phyloP scores from a whole-genome alignment of 2,888 invertebrate species.

The Pherbina coryleti region DNA sequence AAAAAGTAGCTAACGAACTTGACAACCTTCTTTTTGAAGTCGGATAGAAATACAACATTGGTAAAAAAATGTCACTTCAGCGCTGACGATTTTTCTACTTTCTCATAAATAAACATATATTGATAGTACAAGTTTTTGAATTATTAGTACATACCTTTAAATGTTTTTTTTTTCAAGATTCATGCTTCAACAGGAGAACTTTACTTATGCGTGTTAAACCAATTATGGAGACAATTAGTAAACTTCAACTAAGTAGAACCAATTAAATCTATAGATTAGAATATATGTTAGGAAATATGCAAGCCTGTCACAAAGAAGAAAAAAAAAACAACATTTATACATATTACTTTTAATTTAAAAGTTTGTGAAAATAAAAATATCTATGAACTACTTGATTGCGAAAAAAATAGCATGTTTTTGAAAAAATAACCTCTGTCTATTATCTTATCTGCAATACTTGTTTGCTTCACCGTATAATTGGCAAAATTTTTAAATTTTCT shows the following conservation, averaged over 20 bases:
- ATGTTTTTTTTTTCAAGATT: background rate
- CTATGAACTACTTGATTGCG: background rate
- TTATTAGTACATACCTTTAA: background rate
- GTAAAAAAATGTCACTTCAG: too few species aligned
- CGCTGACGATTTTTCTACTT: too few species aligned
- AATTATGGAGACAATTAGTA: slow-evolving; percentile 67
- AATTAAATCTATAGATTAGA: slow-evolving; percentile 56
- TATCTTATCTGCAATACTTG: background rate
- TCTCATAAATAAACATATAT: too few species aligned
- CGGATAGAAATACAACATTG: too few species aligned
- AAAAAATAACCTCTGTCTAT: background rate
- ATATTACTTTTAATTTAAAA: too few species aligned
- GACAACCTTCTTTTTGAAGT: too few species aligned
- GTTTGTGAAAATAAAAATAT: too few species aligned
- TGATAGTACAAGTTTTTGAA: too few species aligned
- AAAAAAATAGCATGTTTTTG: slow-evolving; percentile 6
- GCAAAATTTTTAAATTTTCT: background rate
- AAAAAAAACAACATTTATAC: too few species aligned
- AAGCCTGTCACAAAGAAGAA: background rate
- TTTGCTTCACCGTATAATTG: background rate
- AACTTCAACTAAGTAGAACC: slow-evolving; percentile 65
- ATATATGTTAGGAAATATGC: slow-evolving; percentile 40
- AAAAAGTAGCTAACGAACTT: too few species aligned
- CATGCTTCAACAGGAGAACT: background rate
- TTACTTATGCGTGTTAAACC: slow-evolving; percentile 61